phyloP scores from a whole-genome alignment of 92 coral and sea anemone species.

The Epizoanthus ramosus region DNA sequence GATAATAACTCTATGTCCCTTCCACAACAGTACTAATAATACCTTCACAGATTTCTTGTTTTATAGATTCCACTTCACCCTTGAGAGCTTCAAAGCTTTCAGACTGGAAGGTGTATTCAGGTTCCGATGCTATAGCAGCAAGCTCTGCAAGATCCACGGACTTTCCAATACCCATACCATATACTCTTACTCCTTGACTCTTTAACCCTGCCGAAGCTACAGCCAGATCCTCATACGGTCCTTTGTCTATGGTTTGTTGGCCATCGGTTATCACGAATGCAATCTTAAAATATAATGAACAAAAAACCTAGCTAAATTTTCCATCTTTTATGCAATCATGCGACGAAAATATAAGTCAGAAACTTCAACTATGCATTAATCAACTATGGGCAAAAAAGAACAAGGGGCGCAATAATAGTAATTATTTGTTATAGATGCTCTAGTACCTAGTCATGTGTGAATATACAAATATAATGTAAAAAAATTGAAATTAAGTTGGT shows the following conservation, averaged over 20 bases:
- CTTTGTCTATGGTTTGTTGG: constrained; percentile 13
- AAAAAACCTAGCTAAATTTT: too few relatives aligned
- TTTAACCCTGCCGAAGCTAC: constrained; percentile 33
- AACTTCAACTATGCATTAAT: too few relatives aligned
- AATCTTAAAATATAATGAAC: constrained; percentile 1
- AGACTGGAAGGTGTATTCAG: background rate
- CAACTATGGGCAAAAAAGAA: too few relatives aligned
- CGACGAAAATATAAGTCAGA: too few relatives aligned
- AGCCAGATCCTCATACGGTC: constrained; percentile 1
- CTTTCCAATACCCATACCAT: constrained; percentile 40
- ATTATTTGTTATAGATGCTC: too few relatives aligned
- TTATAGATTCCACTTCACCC: constrained; percentile 24
- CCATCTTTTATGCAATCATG: too few relatives aligned
- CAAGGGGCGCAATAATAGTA: too few relatives aligned
- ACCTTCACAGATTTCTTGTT: constrained; percentile 36
- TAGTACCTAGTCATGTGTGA: too few relatives aligned
- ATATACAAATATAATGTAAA: too few relatives aligned
- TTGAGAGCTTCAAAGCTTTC: constrained; percentile 14
- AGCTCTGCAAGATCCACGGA: background rate
- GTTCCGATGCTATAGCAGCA: background rate
- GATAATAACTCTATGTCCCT: too few relatives aligned
- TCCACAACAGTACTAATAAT: background rate
- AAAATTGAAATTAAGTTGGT: too few relatives aligned
- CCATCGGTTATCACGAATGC: constrained; percentile 38
- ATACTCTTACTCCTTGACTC: background rate